Percentiles rank a stretch among this genome's conserved stretches.
Conservation (phyloP, 2,113 vertebrate species). For the Nothocercus nigrocapillus region DNA sequence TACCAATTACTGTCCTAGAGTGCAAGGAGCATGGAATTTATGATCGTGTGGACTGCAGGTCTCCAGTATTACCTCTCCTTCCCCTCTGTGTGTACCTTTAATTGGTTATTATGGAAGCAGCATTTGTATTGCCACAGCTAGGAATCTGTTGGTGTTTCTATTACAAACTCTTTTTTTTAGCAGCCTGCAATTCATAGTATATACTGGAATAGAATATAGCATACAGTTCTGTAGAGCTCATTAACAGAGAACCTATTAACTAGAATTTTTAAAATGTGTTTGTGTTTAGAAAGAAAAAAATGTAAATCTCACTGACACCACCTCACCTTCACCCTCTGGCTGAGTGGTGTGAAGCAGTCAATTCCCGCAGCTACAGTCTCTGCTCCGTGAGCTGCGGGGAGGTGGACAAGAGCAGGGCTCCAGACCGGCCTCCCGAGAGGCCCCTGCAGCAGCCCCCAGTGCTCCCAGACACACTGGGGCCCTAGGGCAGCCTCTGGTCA, state of each 20-base stretch:
- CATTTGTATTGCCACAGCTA: background rate
- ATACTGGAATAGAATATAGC: background rate
- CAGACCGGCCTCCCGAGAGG: background rate
- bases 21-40: slow-evolving; percentile 59
- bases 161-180: background rate
- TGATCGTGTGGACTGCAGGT: slow-evolving; percentile 38
- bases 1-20: slow-evolving; percentile 70
- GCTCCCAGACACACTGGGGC: no score
- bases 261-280: background rate
- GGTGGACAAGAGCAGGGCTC: accelerated
- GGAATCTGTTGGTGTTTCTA: background rate
- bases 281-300: background rate
- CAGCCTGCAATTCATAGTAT: background rate
- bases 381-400: background rate
- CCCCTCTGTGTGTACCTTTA: slow-evolving; percentile 3
- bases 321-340: background rate
- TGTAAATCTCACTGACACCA: background rate
- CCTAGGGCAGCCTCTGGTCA: no score
- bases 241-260: background rate
- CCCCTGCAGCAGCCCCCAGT: background rate
- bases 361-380: accelerated
- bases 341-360: accelerated
- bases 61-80: slow-evolving; percentile 34
- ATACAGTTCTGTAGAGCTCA: background rate
- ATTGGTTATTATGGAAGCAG: background rate